These are phyloP conservation scores for Drosophila miranda DNA, from an alignment of 1,140 invertebrate species.

Conservation along the genomic window DNA sequence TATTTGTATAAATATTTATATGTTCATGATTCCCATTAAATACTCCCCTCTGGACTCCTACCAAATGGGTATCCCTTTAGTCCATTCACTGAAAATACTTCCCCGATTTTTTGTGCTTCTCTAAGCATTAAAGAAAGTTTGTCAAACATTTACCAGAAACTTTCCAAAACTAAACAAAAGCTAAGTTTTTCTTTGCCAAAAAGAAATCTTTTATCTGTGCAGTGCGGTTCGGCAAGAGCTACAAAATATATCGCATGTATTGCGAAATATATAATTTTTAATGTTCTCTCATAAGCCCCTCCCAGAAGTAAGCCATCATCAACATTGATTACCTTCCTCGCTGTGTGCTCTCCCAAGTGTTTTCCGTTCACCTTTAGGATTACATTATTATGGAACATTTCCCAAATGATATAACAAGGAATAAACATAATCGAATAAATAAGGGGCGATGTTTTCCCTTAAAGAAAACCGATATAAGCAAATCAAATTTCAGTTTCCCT, in stretches of 20 bases:
- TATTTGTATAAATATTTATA: too few relatives aligned
- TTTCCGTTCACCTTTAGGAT: conserved; percentile 22
- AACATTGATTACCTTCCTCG: not conserved
- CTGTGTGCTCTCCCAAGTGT: not conserved
- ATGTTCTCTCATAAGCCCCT: too few relatives aligned
- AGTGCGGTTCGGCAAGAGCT: not conserved
- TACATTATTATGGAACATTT: conserved; percentile 36
- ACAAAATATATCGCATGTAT: not conserved
- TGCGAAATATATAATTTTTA: too few relatives aligned
- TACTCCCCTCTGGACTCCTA: too few relatives aligned
- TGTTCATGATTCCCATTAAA: too few relatives aligned
- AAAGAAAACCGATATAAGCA: conserved; percentile 32
- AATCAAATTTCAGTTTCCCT: conserved; percentile 62
- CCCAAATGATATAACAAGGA: conserved; percentile 52
- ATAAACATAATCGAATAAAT: conserved; percentile 79
- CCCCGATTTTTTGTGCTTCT: conserved; percentile 4
- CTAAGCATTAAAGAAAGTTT: conserved; percentile 28
- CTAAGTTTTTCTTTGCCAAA: conserved; percentile 11
- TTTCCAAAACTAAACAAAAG: conserved; percentile 23
- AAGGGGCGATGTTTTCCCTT: conserved; percentile 40
- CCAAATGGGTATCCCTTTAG: not conserved
- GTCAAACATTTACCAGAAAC: conserved; percentile 34
- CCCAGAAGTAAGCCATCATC: conserved; percentile 9
- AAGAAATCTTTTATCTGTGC: not conserved
- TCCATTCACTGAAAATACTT: not conserved